Evolutionary conservation across 2,888 invertebrate species (phyloP).

Genomic region (Acanthosoma haemorrhoidale): DNA sequence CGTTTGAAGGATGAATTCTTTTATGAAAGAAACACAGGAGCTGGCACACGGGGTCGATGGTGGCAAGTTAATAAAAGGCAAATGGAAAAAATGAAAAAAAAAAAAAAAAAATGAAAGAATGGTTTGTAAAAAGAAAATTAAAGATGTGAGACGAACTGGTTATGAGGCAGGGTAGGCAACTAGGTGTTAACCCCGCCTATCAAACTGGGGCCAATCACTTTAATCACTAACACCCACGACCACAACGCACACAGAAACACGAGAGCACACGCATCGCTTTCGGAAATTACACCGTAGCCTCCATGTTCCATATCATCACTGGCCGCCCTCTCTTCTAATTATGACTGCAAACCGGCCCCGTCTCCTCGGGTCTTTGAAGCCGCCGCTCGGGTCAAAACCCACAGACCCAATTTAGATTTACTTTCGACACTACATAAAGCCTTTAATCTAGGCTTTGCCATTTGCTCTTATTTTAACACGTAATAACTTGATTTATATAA

Average conservation of each 20-base stretch:
- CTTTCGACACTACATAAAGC: too few species aligned
- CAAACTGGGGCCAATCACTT: background rate
- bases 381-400: too few species aligned
- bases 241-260: too few species aligned
- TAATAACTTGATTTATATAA: too few species aligned
- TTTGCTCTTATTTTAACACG: too few species aligned
- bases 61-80: constrained; percentile 18
- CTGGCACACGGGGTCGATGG: background rate
- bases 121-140: background rate
- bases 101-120: background rate
- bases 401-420: too few species aligned
- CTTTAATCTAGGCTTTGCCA: too few species aligned
- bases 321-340: background rate
- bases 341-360: background rate
- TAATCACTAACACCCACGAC: background rate
- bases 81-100: background rate
- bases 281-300: background rate
- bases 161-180: background rate
- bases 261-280: background rate
- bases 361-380: too few species aligned
- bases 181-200: constrained; percentile 3
- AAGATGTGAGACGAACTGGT: background rate
- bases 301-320: background rate
- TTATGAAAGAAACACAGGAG: background rate
- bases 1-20: too few species aligned